Base-by-base conservation (phyloP, 1,140 invertebrate species). In the Scaptodrosophila lebanonensis region DNA sequence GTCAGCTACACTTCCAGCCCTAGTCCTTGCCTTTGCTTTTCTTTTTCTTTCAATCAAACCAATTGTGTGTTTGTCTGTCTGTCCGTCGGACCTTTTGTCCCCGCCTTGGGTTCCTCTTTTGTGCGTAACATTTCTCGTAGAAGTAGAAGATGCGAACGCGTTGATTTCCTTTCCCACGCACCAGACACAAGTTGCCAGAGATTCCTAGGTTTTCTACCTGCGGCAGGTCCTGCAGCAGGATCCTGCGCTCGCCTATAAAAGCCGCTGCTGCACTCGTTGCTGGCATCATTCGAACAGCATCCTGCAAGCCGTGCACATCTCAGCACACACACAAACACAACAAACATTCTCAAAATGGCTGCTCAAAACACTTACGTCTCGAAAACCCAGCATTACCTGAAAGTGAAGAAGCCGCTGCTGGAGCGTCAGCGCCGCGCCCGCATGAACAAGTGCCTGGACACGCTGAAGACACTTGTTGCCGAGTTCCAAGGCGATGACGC, bases 361-460 rank as follows among this genome's bases (percentile, higher is more conserved):
- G 70, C 82, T 16, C 75, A 82, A 45, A 58, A 59, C 30, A 17
- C 48, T 9, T 75, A 68, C 71, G 75, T 83, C 9, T 95, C 94
- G 59, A 91, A 95, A 83, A 96, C 95, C 59, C 95, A 95, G 87
- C 95, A 95, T 83, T 96, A 96, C 88, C 90, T 95, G 88, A 96
- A 96, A 92, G 94, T 96, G 77, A 96, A 95, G 93, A 98, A 98
- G 87, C 97, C 97, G 64, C 93, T 98, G 91, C 90, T 98, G 85
- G 97, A 98, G 88, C 93, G 97, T 68, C 95, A 96, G 88, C 91
- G 97, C 48, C 89, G 97, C 59, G 97, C 96, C 42, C 90, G 97
- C 68, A 98, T 98, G 88, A 98, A 98, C 89, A 93, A 94, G 49
- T 98, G 95, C 87, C 89, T 98, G 70, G 95, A 96, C 86, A 95